A percentile compares a stretch with the other conserved stretches of the same genome.
phyloP scores from a whole-genome alignment of 2,797 vertebrate species.

The Anisognathus igniventris region DNA sequence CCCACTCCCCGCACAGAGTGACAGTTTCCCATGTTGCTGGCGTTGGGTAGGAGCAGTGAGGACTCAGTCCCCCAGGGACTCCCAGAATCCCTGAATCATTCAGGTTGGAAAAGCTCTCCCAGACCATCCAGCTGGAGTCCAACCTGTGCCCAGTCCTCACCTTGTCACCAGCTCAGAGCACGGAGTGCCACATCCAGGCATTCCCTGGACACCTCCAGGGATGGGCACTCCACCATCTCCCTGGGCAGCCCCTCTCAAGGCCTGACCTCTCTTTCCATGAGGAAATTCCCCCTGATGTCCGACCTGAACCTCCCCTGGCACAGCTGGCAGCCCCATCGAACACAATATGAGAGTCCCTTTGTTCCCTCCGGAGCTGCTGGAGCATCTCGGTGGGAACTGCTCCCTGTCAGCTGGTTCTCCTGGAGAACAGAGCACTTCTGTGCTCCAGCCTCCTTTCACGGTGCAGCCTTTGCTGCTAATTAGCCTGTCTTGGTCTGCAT shows the following conservation, averaged over 20 bases:
- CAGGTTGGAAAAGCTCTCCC: neutral
- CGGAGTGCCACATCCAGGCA: rapidly evolving
- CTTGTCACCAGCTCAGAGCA: neutral
- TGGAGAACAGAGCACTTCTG: conserved; percentile 32
- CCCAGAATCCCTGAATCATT: neutral
- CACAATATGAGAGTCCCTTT: neutral
- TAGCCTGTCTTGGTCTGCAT: neutral
- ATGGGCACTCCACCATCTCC: neutral
- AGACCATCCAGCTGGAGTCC: neutral
- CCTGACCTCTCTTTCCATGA: neutral
- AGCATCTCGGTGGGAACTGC: neutral
- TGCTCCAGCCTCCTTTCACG: neutral
- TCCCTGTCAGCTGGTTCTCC: neutral
- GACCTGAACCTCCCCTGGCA: neutral
- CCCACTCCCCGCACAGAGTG: rapidly evolving
- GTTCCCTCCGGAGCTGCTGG: neutral
- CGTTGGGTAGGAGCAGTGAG: rapidly evolving
- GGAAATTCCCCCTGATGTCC: neutral
- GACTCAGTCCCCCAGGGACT: neutral
- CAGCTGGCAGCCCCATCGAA: neutral
- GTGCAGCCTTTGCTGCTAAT: neutral
- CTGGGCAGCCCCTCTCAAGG: neutral
- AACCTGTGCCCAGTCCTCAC: rapidly evolving
- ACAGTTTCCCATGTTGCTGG: neutral
- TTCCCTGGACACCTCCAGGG: neutral